Base-by-base conservation (phyloP, 1,140 invertebrate species). In the Agrypnia vestita region DNA sequence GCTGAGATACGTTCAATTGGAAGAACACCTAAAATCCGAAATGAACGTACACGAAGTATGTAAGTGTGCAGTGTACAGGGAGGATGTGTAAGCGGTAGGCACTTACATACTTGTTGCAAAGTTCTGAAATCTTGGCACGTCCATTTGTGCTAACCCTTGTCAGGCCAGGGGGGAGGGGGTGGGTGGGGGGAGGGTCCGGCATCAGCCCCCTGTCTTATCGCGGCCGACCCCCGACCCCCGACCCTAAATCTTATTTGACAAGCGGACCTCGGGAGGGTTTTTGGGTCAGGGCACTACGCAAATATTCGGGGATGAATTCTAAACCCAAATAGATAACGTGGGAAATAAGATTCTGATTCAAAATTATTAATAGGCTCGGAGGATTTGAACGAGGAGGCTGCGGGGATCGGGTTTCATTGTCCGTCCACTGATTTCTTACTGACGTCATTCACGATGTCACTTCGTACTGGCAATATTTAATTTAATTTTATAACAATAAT, bases 161-260 rank as follows among this genome's bases (percentile, higher is more conserved):
- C 81, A 82, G 78, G 69, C 59, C 35, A n/a, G 49, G 19, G 67
- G 62, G 71, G 80, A 35, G 15, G 43, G 73, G 12, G 53, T 44
- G 46, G 44, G n/a, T 8, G n/a, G 8, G 67, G 59, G 71, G 80
- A 61, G 62, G 53, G 76, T 78, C 71, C 71, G 76, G 56, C 44
- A 55, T n/a, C 12, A 46, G 9, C 74, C 75, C 79, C 75, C 75
- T 55, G 55, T 51, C 47, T 71, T 51, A 51, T 51, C 55, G 44
- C 69, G 55, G 71, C 44, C 9, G 59, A 13, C 43, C 71, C 55
- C 55, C 46, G 47, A 19, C 44, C 78, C 17, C 19, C 13, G 49
- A 46, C 81, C 81, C 69, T 82, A 82, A 82, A 82, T 82, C 81
- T 82, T 82, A 82, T 82, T 82, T 82, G 81, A 82, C 81, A 82